phyloP scores from a whole-genome alignment of 2,113 vertebrate species.

The Tinamus guttatus region DNA sequence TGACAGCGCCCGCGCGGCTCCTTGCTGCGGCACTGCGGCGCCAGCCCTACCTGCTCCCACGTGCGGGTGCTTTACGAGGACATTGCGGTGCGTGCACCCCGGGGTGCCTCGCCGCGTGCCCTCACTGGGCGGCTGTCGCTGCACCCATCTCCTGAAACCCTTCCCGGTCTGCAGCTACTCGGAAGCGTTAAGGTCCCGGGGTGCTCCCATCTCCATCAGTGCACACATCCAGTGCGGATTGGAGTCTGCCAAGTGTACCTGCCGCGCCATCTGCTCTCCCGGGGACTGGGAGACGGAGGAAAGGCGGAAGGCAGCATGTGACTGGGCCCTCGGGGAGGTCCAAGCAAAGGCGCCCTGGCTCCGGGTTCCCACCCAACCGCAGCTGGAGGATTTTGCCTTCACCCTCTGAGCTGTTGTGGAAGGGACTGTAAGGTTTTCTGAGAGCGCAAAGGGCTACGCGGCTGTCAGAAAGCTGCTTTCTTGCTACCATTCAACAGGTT shows the following conservation, averaged over 20 bases:
- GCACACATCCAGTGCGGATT: neutral
- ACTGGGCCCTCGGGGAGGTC: neutral
- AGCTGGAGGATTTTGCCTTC: neutral
- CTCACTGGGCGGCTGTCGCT: neutral
- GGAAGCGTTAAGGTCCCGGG: neutral
- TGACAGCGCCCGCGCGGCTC: fast-evolving
- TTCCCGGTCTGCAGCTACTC: neutral
- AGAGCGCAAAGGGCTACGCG: fast-evolving
- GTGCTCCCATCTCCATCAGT: fast-evolving
- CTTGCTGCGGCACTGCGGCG: neutral
- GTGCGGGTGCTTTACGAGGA: no score
- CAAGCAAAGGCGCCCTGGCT: neutral
- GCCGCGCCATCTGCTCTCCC: neutral
- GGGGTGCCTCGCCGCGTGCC: neutral
- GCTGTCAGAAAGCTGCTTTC: neutral
- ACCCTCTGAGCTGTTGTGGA: neutral
- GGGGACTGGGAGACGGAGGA: neutral
- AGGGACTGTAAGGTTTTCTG: neutral
- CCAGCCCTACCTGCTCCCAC: neutral
- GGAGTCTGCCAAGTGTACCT: neutral
- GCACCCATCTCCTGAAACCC: fast-evolving
- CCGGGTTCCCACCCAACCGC: neutral
- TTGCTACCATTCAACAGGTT: neutral
- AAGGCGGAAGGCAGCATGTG: constrained; percentile 12
- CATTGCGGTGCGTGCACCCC: no score